Base-by-base conservation (phyloP, 2,113 vertebrate species). In the Scytalopus superciliaris region DNA sequence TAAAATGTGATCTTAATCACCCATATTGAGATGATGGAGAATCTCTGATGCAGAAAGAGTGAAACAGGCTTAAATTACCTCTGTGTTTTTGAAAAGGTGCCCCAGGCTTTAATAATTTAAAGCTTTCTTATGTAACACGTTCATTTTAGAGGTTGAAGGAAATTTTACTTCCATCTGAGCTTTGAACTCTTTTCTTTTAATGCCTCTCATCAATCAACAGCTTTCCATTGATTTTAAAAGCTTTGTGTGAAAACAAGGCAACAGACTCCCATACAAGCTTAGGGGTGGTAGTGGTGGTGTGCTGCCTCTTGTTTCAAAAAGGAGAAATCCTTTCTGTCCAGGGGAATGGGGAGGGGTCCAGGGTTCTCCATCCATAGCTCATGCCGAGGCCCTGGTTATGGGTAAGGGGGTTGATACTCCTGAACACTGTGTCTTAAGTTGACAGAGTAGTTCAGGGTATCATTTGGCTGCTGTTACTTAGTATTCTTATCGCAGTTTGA, bases 271-370 rank as follows among this genome's bases (percentile, higher is more conserved):
- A 1, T n/a, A 19, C 11, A 44, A 22, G 5, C 28, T 44, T 18
- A 22, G 35, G 39, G 21, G 8, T 79, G 31, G 13, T 47, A 67
- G 39, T 50, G 25, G 23, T 57, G 44, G 5, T 6, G 2, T 59
- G 14, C 27, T 67, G 12, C 6, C 4, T 62, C 44, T n/a, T 56
- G 3, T 52, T 75, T 60, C 27, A 50, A 37, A 23, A 64, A 21
- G 30, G 19, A 45, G 0, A 63, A 73, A n/a, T 53, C 12, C 4
- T 37, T 4, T 18, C 9, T 22, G 1, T 18, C 39, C 23, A 22
- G 1, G 10, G 14, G 15, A 69, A 24, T 27, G 0, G 0, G 4
- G 7, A 18, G 7, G 4, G 5, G 37, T 86, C 24, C 21, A 31
- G 55, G 7, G 4, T n/a, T 47, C 27, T 55, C 42, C 17, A 37